Evolutionary conservation across 1,140 invertebrate genomes (phyloP).

Genomic region (Drosophila micromelanica): DNA sequence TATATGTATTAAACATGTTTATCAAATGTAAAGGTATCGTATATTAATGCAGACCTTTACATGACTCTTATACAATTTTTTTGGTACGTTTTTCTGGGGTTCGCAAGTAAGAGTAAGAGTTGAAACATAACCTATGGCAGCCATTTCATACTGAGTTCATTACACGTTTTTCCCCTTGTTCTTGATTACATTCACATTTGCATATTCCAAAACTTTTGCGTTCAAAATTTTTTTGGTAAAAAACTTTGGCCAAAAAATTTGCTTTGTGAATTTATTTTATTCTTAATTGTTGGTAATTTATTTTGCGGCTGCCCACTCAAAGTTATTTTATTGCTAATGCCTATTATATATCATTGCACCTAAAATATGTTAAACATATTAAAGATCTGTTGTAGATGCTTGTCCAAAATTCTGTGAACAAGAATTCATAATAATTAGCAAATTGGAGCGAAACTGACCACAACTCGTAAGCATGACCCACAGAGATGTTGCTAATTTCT

Average conservation of each 20-base stretch:
- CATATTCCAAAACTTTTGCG: constrained; percentile 7
- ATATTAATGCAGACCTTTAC: too few species aligned
- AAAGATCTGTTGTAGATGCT: neutral
- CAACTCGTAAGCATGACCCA: constrained; percentile 17
- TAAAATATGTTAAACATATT: constrained; percentile 16
- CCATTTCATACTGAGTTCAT: neutral
- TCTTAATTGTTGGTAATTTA: constrained; percentile 28
- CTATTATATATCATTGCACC: constrained; percentile 7
- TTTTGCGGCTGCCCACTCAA: constrained; percentile 3
- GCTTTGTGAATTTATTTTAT: constrained; percentile 16
- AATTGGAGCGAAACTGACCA: constrained; percentile 37
- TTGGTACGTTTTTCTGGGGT: too few species aligned
- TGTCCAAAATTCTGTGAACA: constrained; percentile 7
- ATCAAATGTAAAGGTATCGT: too few species aligned
- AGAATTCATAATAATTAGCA: constrained; percentile 64
- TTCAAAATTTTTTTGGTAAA: neutral
- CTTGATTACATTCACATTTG: constrained; percentile 12
- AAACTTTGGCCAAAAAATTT: constrained; percentile 17
- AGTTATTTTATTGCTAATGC: constrained; percentile 3
- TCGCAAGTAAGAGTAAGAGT: neutral
- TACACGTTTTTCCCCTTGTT: constrained; percentile 8
- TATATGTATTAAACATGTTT: too few species aligned
- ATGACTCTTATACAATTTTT: too few species aligned
- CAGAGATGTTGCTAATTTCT: constrained; percentile 54
- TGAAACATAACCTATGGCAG: neutral